Evolutionary conservation across 2,113 vertebrate species (phyloP).

Genomic region (Odocoileus hemionus): DNA sequence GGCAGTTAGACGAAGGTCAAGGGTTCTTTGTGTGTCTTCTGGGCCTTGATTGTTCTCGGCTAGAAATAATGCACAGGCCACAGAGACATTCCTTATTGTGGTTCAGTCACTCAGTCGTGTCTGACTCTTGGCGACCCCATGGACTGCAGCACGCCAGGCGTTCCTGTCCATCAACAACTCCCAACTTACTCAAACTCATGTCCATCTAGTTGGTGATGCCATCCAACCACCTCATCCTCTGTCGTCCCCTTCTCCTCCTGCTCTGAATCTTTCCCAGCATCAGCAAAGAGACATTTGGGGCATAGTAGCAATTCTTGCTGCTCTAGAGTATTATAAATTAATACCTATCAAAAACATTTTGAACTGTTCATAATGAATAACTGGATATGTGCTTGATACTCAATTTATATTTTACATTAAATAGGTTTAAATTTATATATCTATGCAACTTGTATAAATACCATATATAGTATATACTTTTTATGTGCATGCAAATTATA

Average conservation of each 20-base stretch:
- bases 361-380: neutral
- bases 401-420: neutral
- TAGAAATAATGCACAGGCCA: neutral
- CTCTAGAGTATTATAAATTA: neutral
- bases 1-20: neutral
- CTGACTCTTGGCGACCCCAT: fast-evolving
- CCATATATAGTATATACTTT: neutral
- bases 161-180: neutral
- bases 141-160: neutral
- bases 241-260: neutral
- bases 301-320: neutral
- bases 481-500: neutral
- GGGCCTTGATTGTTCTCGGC: neutral
- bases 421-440: neutral
- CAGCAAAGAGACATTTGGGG: neutral
- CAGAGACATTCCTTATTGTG: neutral
- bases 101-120: neutral
- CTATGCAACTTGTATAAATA: neutral
- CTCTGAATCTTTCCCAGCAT: neutral
- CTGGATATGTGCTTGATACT: neutral
- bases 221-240: neutral
- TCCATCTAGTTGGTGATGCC: neutral
- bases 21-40: neutral
- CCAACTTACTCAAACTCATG: neutral
- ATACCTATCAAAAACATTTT: neutral